phyloP scores from a whole-genome alignment of 2,113 vertebrate genomes.

The Rhea pennata region DNA sequence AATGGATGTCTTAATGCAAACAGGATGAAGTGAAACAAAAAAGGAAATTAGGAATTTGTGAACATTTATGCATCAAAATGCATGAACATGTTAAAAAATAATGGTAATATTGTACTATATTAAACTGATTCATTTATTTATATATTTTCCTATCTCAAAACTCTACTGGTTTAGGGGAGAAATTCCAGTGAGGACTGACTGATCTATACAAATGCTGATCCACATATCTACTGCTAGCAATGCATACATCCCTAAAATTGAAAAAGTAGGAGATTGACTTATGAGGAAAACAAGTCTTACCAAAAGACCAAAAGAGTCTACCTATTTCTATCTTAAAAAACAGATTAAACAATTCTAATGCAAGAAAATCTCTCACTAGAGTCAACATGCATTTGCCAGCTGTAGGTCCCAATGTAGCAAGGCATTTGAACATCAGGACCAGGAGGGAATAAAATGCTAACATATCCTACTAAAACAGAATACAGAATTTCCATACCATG shows the following conservation, averaged over 20 bases:
- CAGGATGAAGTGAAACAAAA: conserved; percentile 24
- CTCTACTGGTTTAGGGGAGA: not conserved
- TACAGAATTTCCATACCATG: too few relatives aligned
- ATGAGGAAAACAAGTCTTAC: not conserved
- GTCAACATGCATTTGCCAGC: not conserved
- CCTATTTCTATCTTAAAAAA: not conserved
- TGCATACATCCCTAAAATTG: not conserved
- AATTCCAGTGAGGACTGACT: not conserved
- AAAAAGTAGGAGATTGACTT: conserved; percentile 1
- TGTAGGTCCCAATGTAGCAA: not conserved
- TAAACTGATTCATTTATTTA: not conserved
- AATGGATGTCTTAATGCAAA: conserved; percentile 44
- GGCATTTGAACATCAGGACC: not conserved
- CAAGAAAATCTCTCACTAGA: not conserved
- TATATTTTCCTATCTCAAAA: not conserved
- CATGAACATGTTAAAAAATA: conserved; percentile 20
- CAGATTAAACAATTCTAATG: not conserved
- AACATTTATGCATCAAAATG: conserved; percentile 30
- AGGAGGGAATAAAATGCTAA: not conserved
- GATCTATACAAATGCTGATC: not conserved
- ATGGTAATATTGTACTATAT: conserved; percentile 3
- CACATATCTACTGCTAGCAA: not conserved
- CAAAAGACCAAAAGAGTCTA: not conserved
- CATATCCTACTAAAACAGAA: not conserved
- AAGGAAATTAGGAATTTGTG: conserved; percentile 8